Percentiles rank a stretch among this genome's conserved stretches.
phyloP scores from a whole-genome alignment of 2,888 invertebrate species.

The Sarcophaga variegata region DNA sequence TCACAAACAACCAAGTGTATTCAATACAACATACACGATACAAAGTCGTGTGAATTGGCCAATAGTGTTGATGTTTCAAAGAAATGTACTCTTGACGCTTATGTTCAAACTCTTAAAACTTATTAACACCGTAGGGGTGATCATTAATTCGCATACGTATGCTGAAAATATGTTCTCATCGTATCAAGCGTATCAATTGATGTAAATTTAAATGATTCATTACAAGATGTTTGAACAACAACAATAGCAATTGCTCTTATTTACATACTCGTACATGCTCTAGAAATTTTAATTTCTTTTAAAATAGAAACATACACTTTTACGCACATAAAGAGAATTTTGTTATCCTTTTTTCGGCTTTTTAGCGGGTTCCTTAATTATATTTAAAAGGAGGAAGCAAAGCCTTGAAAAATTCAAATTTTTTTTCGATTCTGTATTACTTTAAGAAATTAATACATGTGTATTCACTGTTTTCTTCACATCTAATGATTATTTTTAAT shows the following conservation, averaged over 20 bases:
- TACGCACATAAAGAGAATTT: conserved; percentile 13
- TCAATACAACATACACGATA: no score
- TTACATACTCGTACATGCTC: neutral
- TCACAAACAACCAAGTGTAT: no score
- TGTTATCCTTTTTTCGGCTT: conserved; percentile 35
- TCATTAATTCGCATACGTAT: neutral
- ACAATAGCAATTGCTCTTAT: conserved; percentile 4
- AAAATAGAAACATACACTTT: conserved; percentile 10
- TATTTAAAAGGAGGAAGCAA: no score
- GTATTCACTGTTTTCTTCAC: conserved; percentile 1
- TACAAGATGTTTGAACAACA: conserved; percentile 18
- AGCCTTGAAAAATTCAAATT: conserved; percentile 36
- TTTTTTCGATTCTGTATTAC: conserved; percentile 40
- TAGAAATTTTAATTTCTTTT: conserved; percentile 53
- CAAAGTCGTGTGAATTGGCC: no score
- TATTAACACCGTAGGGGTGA: neutral
- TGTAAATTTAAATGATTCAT: conserved; percentile 53
- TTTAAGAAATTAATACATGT: conserved; percentile 56
- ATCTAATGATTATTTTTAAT: conserved; percentile 51
- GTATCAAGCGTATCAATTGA: no score
- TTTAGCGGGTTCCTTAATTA: neutral
- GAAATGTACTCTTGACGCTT: no score
- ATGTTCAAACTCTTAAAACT: no score
- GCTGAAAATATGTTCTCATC: neutral
- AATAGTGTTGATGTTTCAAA: no score